A percentile compares a stretch with the other conserved stretches of the same genome.
These are phyloP conservation scores for Sapajus apella DNA, from an alignment of 2,113 vertebrate species.

Conservation along the genomic window DNA sequence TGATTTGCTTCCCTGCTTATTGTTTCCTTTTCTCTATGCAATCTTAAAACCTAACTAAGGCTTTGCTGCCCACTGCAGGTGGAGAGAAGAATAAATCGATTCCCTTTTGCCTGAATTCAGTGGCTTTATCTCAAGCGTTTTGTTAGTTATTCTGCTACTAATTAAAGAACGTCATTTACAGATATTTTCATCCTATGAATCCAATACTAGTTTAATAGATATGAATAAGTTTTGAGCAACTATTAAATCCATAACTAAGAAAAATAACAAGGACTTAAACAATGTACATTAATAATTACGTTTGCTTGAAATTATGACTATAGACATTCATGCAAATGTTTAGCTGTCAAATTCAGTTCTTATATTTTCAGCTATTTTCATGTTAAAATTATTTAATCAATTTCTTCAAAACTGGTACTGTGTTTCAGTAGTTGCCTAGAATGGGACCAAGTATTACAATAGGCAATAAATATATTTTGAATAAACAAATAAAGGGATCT, in stretches of 20 bases:
- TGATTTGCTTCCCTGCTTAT: background rate
- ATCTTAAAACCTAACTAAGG: background rate
- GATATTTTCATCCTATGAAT: background rate
- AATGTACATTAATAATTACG: background rate
- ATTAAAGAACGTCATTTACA: background rate
- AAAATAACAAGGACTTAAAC: background rate
- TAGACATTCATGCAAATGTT: background rate
- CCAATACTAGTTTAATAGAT: background rate
- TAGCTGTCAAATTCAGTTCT: background rate
- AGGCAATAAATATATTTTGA: background rate
- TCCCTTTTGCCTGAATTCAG: background rate
- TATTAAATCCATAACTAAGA: background rate
- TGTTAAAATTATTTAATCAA: background rate
- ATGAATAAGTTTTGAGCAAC: background rate
- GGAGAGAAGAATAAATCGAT: background rate
- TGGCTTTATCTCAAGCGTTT: background rate
- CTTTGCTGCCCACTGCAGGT: constrained; percentile 71
- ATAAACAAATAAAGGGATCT: background rate
- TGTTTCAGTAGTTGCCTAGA: background rate
- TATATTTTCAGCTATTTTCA: background rate
- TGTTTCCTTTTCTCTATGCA: background rate
- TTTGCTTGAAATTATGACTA: background rate
- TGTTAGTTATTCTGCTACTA: background rate
- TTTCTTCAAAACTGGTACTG: background rate
- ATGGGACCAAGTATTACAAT: background rate